Evolutionary conservation across 2,113 vertebrate genomes (phyloP).

Genomic region (Cheilinus undulatus): DNA sequence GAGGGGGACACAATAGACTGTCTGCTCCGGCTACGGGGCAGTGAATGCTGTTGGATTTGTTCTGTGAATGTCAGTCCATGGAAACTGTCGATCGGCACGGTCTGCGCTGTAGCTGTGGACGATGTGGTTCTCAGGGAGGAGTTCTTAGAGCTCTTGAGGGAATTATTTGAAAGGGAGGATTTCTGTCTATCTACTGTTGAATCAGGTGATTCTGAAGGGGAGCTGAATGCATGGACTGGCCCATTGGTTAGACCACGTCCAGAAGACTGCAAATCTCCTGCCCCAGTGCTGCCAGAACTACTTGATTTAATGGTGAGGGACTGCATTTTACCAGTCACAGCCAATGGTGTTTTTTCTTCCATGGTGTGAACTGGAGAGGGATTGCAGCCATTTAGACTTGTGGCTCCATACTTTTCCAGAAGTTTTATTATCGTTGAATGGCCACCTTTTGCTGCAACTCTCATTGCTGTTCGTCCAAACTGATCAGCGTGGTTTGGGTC

Average conservation of each 20-base stretch:
- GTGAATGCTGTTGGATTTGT: conserved; percentile 96
- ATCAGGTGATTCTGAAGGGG: conserved; percentile 95
- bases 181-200: conserved; percentile 96
- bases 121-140: conserved; percentile 96
- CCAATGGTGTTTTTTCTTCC: conserved; percentile 90
- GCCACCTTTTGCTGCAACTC: conserved; percentile 97
- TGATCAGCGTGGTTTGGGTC: conserved; percentile 98
- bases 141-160: conserved; percentile 96
- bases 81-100: conserved; percentile 96
- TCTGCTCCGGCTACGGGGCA: conserved; percentile 95
- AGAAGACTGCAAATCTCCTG: conserved; percentile 88
- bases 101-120: conserved; percentile 95
- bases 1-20: conserved; percentile 96
- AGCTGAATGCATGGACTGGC: conserved; percentile 95
- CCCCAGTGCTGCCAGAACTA: conserved; percentile 95
- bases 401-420: conserved; percentile 94
- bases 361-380: conserved; percentile 96
- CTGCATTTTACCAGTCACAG: conserved; percentile 90
- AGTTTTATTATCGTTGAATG: conserved; percentile 94
- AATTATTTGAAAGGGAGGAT: conserved; percentile 96
- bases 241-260: conserved; percentile 90
- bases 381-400: conserved; percentile 91
- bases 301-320: conserved; percentile 95
- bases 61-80: conserved; percentile 94
- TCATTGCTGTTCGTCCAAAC: conserved; percentile 96